Evolutionary conservation across 2,797 vertebrate genomes (phyloP).

Genomic region (Pseudochirops corinnae): DNA sequence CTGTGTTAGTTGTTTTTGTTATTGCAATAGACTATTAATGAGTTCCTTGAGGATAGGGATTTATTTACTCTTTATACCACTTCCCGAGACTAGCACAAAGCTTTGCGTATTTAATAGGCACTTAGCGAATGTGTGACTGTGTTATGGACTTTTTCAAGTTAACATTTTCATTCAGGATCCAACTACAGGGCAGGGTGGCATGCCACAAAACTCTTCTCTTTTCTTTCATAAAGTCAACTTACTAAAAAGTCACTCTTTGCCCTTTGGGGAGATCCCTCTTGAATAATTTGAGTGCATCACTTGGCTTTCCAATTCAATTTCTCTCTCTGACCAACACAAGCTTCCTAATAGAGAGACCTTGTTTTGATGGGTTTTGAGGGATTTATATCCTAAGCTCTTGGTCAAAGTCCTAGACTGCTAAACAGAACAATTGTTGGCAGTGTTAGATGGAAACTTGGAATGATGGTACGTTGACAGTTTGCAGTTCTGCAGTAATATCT

Average conservation of each 20-base stretch:
- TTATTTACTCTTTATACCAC: neutral
- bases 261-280: constrained; percentile 59
- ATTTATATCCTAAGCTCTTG: constrained; percentile 55
- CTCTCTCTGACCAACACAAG: constrained; percentile 73
- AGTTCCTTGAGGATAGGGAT: neutral
- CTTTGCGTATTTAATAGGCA: neutral
- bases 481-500: neutral
- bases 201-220: neutral
- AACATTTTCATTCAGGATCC: neutral
- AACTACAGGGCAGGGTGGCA: neutral
- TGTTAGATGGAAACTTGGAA: constrained; percentile 49
- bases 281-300: constrained; percentile 72
- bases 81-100: neutral
- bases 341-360: constrained; percentile 47
- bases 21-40: neutral
- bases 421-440: constrained; percentile 39
- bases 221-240: neutral
- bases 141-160: neutral
- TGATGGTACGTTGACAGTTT: neutral
- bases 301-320: constrained; percentile 73
- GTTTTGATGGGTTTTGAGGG: constrained; percentile 62
- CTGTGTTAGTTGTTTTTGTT: neutral
- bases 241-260: neutral
- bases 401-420: constrained; percentile 57
- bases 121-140: neutral